Conservation (phyloP, 2,888 invertebrate species). For the Cosmia trapezina region DNA sequence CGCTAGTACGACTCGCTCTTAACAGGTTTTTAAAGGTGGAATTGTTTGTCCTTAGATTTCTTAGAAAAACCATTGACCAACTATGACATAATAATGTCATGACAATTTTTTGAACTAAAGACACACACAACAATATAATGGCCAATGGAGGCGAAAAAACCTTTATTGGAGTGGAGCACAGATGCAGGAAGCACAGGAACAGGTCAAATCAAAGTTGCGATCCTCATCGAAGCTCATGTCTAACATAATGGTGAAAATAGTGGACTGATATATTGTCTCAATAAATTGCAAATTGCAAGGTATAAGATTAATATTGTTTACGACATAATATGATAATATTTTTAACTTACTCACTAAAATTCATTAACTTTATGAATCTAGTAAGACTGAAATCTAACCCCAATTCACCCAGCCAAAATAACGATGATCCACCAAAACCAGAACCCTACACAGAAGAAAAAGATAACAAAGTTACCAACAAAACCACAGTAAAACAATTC, state of each 20-base stretch:
- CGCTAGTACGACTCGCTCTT: too few relatives aligned
- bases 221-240: not conserved
- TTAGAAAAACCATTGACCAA: not conserved
- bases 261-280: not conserved
- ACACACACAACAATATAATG: not conserved
- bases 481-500: constrained; percentile 45
- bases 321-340: not conserved
- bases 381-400: not conserved
- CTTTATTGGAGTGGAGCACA: not conserved
- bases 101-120: not conserved
- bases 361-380: not conserved
- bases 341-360: too few relatives aligned
- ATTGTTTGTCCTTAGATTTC: not conserved
- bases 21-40: not conserved
- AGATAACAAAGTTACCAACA: constrained; percentile 27
- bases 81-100: not conserved
- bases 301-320: not conserved
- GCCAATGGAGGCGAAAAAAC: not conserved
- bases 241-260: not conserved
- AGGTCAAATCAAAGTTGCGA: not conserved
- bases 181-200: too few relatives aligned
- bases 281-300: not conserved
- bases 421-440: not conserved
- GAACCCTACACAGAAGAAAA: constrained; percentile 22
- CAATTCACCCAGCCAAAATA: constrained; percentile 17